Evolutionary conservation across 1,140 invertebrate genomes (phyloP).

Genomic region (Andricus grossulariae): DNA sequence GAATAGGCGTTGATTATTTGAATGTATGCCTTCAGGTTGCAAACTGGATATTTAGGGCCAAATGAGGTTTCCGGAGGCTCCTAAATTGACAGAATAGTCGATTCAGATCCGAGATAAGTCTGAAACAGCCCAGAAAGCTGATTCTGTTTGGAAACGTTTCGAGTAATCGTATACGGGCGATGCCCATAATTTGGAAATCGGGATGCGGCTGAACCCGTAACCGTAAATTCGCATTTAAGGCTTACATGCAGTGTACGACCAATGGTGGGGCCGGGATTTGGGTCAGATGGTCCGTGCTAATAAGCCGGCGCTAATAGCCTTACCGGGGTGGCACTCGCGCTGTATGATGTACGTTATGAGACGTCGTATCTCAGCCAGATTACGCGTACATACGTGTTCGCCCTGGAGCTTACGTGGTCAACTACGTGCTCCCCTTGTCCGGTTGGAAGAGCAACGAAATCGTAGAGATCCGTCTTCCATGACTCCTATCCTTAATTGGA

Average conservation of each 20-base stretch:
- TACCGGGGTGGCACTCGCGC: background rate
- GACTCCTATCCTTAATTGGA: constrained; percentile 12
- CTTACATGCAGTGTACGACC: constrained; percentile 32
- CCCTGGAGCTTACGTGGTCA: constrained; percentile 41
- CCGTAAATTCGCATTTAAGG: constrained; percentile 59
- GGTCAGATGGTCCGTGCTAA: constrained; percentile 51
- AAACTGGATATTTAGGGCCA: background rate
- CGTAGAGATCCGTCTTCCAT: constrained; percentile 2
- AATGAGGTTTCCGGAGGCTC: background rate
- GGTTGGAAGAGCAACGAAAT: constrained; percentile 8
- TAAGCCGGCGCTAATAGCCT: constrained; percentile 40
- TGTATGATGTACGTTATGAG: constrained; percentile 24
- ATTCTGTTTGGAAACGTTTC: constrained; percentile 35
- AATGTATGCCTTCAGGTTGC: no score
- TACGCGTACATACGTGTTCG: constrained; percentile 42
- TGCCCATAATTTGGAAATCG: constrained; percentile 39
- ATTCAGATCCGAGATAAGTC: background rate
- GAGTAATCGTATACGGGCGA: constrained; percentile 45
- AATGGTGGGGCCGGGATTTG: constrained; percentile 42
- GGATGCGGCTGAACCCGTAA: constrained; percentile 34
- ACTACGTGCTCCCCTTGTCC: constrained; percentile 35
- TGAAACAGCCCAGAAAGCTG: background rate
- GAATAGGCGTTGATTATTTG: background rate
- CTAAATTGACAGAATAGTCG: constrained; percentile 1
- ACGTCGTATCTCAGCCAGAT: constrained; percentile 58